A percentile compares a stretch with the other conserved stretches of the same genome.
Evolutionary conservation across 2,797 vertebrate species (phyloP).

Genomic region (Antrozous pallidus): DNA sequence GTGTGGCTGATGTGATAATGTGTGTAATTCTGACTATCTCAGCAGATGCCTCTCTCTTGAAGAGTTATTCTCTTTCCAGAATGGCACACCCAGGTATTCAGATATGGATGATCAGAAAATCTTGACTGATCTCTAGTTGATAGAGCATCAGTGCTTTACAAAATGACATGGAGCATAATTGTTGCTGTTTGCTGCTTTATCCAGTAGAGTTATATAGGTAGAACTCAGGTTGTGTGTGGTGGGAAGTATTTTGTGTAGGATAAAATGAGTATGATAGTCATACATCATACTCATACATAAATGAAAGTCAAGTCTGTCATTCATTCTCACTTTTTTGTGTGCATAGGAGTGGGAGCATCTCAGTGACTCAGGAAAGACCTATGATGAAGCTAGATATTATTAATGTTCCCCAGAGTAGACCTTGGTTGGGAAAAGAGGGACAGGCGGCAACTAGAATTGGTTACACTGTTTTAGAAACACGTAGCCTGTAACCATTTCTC

Average conservation of each 20-base stretch:
- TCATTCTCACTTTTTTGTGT: background rate
- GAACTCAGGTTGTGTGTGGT: background rate
- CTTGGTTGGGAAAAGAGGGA: background rate
- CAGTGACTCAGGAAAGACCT: background rate
- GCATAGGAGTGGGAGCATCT: background rate
- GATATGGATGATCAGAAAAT: background rate
- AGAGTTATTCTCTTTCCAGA: background rate
- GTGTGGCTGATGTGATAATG: background rate
- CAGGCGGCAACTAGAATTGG: background rate
- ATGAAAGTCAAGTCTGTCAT: background rate
- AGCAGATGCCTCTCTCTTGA: background rate
- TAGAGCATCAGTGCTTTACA: background rate
- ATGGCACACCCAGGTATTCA: background rate
- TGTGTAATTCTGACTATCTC: background rate
- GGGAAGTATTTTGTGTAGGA: background rate
- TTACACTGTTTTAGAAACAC: background rate
- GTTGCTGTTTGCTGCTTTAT: background rate
- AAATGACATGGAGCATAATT: background rate
- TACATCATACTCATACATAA: no score
- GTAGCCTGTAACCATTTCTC: slow-evolving; percentile 42
- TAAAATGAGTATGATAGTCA: background rate
- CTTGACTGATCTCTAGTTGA: background rate
- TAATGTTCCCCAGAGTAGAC: background rate
- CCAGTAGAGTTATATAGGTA: background rate
- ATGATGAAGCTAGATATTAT: background rate